Evolutionary conservation across 2,888 invertebrate species (phyloP).

Genomic region (Smittia sp.): DNA sequence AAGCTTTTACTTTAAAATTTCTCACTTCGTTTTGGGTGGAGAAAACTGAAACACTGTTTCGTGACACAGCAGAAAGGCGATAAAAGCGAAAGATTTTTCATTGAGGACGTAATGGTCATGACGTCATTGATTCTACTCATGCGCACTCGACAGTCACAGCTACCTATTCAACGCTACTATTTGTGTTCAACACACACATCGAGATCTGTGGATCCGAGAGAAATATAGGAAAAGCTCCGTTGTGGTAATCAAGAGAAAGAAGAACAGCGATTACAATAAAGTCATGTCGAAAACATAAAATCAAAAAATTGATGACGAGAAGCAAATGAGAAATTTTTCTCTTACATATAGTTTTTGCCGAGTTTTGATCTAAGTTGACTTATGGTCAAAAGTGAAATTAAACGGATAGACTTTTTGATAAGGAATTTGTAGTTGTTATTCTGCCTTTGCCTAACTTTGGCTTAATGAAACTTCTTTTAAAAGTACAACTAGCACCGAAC

Average conservation of each 20-base stretch:
- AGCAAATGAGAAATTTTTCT: neutral
- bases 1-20: neutral
- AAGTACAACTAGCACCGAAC: too few relatives aligned
- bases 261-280: neutral
- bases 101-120: constrained; percentile 25
- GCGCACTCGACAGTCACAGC: neutral
- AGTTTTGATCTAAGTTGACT: too few relatives aligned
- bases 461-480: too few relatives aligned
- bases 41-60: constrained; percentile 12
- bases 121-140: constrained; percentile 14
- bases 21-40: constrained; percentile 11
- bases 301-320: neutral
- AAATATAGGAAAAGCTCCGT: neutral
- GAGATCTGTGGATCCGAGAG: neutral
- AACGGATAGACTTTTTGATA: too few relatives aligned
- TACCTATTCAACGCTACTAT: neutral
- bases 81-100: constrained; percentile 8
- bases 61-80: neutral
- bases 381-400: too few relatives aligned
- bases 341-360: too few relatives aligned
- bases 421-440: too few relatives aligned
- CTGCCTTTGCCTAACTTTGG: too few relatives aligned
- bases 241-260: neutral
- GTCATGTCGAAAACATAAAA: constrained; percentile 2
- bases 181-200: neutral